Base-by-base conservation (phyloP, 2,797 vertebrate species). In the Sebastes cheni region DNA sequence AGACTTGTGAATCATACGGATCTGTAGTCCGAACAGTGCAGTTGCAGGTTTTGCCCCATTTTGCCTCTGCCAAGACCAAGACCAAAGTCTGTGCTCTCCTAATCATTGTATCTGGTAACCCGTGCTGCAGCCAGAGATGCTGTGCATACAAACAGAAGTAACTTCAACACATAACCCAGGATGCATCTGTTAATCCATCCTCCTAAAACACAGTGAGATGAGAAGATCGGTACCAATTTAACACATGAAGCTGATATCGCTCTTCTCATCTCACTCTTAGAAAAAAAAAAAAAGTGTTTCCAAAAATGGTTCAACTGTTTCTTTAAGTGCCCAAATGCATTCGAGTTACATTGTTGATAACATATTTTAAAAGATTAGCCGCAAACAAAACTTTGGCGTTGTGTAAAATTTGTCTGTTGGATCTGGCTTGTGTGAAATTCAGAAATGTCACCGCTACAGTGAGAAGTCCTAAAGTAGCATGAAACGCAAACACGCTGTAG, bases 401-500 rank as follows among this genome's bases (percentile, higher is more conserved):
- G 36, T 62, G 69, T 39, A 36, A 74, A 72, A 66, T 16, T 13
- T 12, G 27, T 66, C 59, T 75, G 71, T 68, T 60, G 78, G 79
- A 83, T 75, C 62, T 5, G 30, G 20, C 54, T 79, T 6, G 83
- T 88, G 82, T 88, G 81, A 90, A 88, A 90, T 70, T 73, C 76
- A 72, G 67, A 88, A 89, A 86, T 87, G 85, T 89, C 85, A 79
- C 58, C 30, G 8, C 77, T 13, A 67, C 69, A 79, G 86, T 52
- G 64, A 86, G 55, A 79, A 71, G 60, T 85, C 80, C 67, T 20
- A 39, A 82, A 86, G 87, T 83, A 79, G 72, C 79, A 83, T 68
- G 65, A 75, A 87, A 88, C 30, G 64, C 82, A 89, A 78, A 87
- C 75, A 75, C 79, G 77, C 55, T 79, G 87, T 82, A 80, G 80